A percentile compares a stretch with the other conserved stretches of the same genome.
phyloP scores from a whole-genome alignment of 2,113 vertebrate genomes.

The Eulacestoma nigropectus region DNA sequence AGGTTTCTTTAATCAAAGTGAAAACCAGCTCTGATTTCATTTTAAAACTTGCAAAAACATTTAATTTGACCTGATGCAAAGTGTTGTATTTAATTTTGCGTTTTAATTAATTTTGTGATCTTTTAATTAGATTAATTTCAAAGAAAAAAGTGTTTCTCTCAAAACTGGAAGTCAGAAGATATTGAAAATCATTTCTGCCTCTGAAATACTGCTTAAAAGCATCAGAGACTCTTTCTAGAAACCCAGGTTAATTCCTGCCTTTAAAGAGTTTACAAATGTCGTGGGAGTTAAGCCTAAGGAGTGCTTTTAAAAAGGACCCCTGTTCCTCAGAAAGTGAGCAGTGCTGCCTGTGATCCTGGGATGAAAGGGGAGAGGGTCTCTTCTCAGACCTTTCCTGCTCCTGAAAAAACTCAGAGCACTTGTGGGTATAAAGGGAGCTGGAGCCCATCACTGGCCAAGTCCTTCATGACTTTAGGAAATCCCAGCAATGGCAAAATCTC shows the following conservation, averaged over 20 bases:
- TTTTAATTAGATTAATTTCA: conserved; percentile 45
- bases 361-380: neutral
- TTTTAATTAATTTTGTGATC: conserved; percentile 61
- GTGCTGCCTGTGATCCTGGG: neutral
- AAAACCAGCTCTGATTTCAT: conserved; percentile 21
- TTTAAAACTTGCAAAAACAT: neutral
- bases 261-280: neutral
- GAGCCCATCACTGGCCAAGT: neutral
- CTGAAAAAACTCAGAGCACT: neutral
- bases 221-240: neutral
- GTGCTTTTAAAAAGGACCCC: neutral
- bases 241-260: neutral
- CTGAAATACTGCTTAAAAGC: neutral
- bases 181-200: conserved; percentile 21
- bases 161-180: conserved; percentile 12
- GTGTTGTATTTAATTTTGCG: neutral
- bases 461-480: neutral
- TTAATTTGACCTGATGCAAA: conserved; percentile 18
- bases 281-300: neutral
- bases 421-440: neutral
- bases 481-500: neutral
- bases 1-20: neutral
- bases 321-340: neutral
- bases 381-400: neutral
- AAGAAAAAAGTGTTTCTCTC: conserved; percentile 8